Evolutionary conservation across 1,140 invertebrate genomes (phyloP).

Genomic region (Bombus ignitus): DNA sequence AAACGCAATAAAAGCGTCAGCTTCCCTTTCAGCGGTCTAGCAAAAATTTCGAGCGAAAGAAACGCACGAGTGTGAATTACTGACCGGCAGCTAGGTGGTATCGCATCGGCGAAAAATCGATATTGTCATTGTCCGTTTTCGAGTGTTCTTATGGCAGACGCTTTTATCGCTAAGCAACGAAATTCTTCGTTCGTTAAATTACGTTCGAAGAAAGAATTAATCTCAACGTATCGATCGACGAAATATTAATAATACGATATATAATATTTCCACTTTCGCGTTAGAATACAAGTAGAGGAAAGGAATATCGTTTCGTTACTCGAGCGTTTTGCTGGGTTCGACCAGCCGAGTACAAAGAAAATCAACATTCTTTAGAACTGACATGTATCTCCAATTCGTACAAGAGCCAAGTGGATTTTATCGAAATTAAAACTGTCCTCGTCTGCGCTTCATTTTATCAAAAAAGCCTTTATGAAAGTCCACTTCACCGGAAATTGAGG

Average conservation of each 20-base stretch:
- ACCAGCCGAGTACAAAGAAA: not conserved
- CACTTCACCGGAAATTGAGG: not conserved
- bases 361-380: not conserved
- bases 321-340: no score
- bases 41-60: conserved; percentile 25
- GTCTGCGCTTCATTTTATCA: not conserved
- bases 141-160: not conserved
- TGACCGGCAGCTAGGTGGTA: not conserved
- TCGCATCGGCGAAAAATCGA: not conserved
- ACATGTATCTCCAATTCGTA: not conserved
- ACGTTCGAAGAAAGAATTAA: no score
- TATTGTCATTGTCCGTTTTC: not conserved
- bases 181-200: no score
- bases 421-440: not conserved
- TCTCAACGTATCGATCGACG: no score
- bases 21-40: not conserved
- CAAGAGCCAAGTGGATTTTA: not conserved
- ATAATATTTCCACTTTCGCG: no score
- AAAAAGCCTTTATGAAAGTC: conserved; percentile 12
- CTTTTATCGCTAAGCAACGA: not conserved
- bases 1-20: not conserved
- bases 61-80: conserved; percentile 35
- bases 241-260: no score
- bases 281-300: not conserved
- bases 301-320: not conserved